A percentile compares a stretch with the other conserved stretches of the same genome.
phyloP scores from a whole-genome alignment of 2,888 invertebrate genomes.

The Meliscaeva auricollis region DNA sequence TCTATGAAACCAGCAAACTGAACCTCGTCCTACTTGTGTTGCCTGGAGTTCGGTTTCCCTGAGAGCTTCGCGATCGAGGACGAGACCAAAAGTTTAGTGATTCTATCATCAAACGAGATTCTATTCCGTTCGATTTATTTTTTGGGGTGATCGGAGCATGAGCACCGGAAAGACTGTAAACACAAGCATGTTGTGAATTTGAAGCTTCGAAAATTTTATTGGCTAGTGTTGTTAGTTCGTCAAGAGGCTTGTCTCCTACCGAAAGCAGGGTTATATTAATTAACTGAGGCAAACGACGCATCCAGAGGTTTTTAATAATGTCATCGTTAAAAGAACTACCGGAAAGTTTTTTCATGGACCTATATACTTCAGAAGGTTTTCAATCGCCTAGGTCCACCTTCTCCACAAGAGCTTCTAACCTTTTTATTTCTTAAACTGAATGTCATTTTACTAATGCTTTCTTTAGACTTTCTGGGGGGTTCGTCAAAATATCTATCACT shows the following conservation, averaged over 20 bases:
- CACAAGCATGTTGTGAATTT: not conserved
- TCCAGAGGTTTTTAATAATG: constrained; percentile 16
- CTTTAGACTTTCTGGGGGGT: not conserved
- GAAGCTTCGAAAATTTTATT: constrained; percentile 41
- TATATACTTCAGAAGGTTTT: constrained; percentile 22
- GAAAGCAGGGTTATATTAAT: constrained; percentile 30
- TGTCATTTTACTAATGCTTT: no score
- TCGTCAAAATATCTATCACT: not conserved
- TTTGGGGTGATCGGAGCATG: not conserved
- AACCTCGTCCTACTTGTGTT: not conserved
- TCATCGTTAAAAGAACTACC: constrained; percentile 12
- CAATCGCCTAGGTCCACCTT: constrained; percentile 15
- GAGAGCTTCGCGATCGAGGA: not conserved
- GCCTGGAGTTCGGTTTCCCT: not conserved
- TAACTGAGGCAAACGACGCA: constrained; percentile 2
- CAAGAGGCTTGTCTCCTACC: not conserved
- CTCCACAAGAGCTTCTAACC: not conserved
- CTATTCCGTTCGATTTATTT: not conserved
- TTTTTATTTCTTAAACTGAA: no score
- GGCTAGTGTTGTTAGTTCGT: constrained; percentile 14
- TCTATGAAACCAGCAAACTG: constrained; percentile 2
- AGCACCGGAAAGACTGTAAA: not conserved
- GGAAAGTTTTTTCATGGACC: not conserved
- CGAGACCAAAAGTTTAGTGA: not conserved
- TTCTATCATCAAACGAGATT: not conserved